These are phyloP conservation scores for Tokudaia muenninki DNA, from an alignment of 2,797 vertebrate species.

Conservation along the genomic window DNA sequence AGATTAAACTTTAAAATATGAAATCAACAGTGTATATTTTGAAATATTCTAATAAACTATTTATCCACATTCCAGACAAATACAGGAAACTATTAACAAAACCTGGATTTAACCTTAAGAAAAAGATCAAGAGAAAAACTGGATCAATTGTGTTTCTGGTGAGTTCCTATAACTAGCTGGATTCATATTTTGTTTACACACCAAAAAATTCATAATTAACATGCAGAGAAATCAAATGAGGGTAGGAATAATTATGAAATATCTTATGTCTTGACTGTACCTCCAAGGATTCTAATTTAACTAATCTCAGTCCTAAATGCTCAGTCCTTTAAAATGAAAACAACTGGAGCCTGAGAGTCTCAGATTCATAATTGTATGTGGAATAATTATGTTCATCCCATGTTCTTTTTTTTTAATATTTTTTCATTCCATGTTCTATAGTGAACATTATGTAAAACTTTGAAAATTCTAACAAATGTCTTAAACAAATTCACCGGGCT, in stretches of 20 bases:
- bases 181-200: neutral
- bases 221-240: neutral
- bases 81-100: neutral
- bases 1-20: neutral
- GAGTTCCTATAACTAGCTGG: neutral
- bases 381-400: neutral
- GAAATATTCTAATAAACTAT: neutral
- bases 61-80: neutral
- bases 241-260: neutral
- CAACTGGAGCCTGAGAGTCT: neutral
- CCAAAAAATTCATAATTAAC: neutral
- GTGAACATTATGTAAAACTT: constrained; percentile 19
- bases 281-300: neutral
- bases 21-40: neutral
- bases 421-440: neutral
- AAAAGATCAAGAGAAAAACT: neutral
- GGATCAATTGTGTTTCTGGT: neutral
- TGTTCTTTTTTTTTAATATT: neutral
- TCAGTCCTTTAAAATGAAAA: neutral
- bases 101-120: neutral
- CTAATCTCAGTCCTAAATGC: neutral
- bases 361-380: neutral
- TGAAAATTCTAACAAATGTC: neutral
- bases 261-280: too few species aligned
- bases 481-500: neutral